phyloP scores from a whole-genome alignment of 2,888 invertebrate genomes.

The Trissolcus brochymenae region DNA sequence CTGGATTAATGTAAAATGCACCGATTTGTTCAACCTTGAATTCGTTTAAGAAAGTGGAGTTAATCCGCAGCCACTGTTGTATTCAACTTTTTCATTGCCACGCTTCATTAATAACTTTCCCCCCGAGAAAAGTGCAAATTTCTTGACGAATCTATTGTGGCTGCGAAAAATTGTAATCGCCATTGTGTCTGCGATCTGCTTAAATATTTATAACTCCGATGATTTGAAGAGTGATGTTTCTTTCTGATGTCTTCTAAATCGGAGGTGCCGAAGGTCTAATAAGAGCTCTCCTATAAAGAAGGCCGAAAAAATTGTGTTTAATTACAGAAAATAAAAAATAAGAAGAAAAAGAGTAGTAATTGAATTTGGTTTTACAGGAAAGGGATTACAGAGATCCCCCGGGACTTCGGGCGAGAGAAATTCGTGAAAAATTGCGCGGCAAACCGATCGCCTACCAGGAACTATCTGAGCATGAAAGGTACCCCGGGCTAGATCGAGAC shows the following conservation, averaged over 20 bases:
- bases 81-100: constrained; percentile 5
- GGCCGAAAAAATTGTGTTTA: neutral
- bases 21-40: constrained; percentile 14
- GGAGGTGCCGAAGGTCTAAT: too few relatives aligned
- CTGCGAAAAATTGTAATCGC: too few relatives aligned
- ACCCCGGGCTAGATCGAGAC: constrained; percentile 78
- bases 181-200: too few relatives aligned
- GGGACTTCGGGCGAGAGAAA: constrained; percentile 63
- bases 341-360: neutral
- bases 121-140: constrained; percentile 15
- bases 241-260: too few relatives aligned
- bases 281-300: too few relatives aligned
- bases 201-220: too few relatives aligned
- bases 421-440: constrained; percentile 69
- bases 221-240: too few relatives aligned
- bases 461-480: constrained; percentile 78
- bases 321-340: neutral
- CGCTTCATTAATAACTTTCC: constrained; percentile 32
- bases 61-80: constrained; percentile 12
- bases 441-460: constrained; percentile 76
- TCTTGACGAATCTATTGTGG: too few relatives aligned
- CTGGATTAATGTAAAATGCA: neutral
- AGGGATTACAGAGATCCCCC: constrained; percentile 64
- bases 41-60: constrained; percentile 22
- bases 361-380: constrained; percentile 25